These are phyloP conservation scores for Parus major DNA, from an alignment of 2,113 vertebrate species.

Conservation along the genomic window DNA sequence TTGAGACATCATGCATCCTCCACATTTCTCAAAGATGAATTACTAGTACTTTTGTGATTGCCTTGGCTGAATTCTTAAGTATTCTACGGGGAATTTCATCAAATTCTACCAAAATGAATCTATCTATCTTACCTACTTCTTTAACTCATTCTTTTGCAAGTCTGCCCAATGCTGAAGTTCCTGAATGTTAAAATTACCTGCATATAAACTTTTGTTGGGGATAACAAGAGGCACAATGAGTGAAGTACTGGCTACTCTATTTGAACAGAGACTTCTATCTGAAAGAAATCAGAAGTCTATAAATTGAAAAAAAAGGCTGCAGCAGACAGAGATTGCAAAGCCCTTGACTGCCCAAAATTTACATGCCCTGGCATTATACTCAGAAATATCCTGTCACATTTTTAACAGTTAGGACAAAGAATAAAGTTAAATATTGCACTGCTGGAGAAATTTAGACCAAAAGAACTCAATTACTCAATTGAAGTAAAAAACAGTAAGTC, in stretches of 20 bases:
- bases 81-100: constrained; percentile 13
- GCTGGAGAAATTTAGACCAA: background rate
- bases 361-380: background rate
- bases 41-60: constrained; percentile 26
- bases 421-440: background rate
- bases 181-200: background rate
- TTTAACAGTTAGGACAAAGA: background rate
- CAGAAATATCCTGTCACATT: background rate
- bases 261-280: background rate
- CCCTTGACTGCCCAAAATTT: background rate
- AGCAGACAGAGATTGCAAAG: background rate
- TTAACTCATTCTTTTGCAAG: background rate
- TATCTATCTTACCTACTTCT: background rate
- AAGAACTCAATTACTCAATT: background rate
- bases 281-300: background rate
- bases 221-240: background rate
- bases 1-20: background rate
- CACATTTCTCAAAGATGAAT: constrained; percentile 4
- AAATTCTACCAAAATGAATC: constrained; percentile 18
- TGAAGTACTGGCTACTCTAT: background rate
- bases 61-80: constrained; percentile 13
- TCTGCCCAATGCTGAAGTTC: background rate
- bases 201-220: background rate
- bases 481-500: background rate
- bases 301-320: background rate